These are phyloP conservation scores for Camponotus fellah DNA, from an alignment of 2,888 invertebrate genomes.

Conservation along the genomic window DNA sequence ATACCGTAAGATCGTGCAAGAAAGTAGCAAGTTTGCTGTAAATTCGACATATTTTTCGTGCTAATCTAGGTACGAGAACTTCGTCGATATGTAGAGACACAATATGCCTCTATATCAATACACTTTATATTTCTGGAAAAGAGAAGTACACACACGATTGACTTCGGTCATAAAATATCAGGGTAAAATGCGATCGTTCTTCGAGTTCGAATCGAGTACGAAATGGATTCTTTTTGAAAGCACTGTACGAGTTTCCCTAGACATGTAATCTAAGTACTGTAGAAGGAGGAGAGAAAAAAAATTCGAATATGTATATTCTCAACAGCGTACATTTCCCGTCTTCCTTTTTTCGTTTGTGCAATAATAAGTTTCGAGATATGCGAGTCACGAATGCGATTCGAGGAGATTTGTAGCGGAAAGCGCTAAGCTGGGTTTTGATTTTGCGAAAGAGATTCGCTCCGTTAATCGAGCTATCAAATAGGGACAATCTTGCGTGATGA, in stretches of 20 bases:
- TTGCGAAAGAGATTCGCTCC: slow-evolving; percentile 21
- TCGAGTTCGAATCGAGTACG: slow-evolving; percentile 28
- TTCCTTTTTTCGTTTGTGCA: slow-evolving; percentile 40
- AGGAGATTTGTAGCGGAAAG: slow-evolving; percentile 1
- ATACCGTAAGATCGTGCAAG: background rate
- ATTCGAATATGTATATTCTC: slow-evolving; percentile 60
- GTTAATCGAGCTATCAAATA: background rate
- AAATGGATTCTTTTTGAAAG: slow-evolving; percentile 57
- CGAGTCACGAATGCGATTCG: slow-evolving; percentile 1
- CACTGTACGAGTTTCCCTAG: slow-evolving; percentile 65
- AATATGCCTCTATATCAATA: background rate
- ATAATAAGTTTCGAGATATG: slow-evolving; percentile 16
- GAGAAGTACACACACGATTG: background rate
- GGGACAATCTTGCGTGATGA: slow-evolving; percentile 22
- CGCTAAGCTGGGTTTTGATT: slow-evolving; percentile 41
- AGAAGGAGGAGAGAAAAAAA: slow-evolving; percentile 49
- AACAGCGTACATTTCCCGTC: slow-evolving; percentile 23
- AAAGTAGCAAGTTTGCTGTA: background rate
- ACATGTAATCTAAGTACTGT: slow-evolving; percentile 49
- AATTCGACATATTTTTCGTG: slow-evolving; percentile 18
- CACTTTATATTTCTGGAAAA: slow-evolving; percentile 19
- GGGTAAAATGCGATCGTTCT: slow-evolving; percentile 41
- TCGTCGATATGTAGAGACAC: background rate
- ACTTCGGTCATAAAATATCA: slow-evolving; percentile 54
- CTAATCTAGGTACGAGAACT: background rate